Base-by-base conservation (phyloP, 2,888 invertebrate genomes). In the Nysson spinosus region DNA sequence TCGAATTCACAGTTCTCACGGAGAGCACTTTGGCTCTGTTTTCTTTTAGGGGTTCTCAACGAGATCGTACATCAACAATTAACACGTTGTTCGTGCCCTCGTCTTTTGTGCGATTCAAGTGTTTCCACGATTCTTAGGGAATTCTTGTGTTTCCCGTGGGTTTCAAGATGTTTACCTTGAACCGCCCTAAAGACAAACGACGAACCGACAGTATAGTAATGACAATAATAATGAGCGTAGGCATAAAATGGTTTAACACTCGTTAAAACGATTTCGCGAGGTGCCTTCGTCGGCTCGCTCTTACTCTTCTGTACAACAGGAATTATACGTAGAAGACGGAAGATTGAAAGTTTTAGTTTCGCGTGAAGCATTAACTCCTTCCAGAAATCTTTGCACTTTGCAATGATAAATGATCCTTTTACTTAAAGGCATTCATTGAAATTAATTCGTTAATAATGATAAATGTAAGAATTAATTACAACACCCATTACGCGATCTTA, bases 21-120 rank as follows among this genome's bases (percentile, higher is more conserved):
- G 19, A 37, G 43, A 49, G 40, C 57, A 17, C 42, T 4, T 30
- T n/a, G 19, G 26, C 35, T 65, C 43, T 34, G 32, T 47, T 57
- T 19, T 39, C 17, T 7, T 20, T 46, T 40, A 57, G 39, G 65
- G 58, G 61, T 64, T 67, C 61, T 70, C 65, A 62, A 63, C 70
- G 61, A 67, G 65, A 72, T 66, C 67, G 66, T 56, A 72, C 74
- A 75, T 72, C 70, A 78, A 76, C 76, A 75, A 78, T 78, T 69
- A 78, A 78, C 78, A 75, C 58, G 55, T 58, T 61, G 43, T 37
- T 50, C 62, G 46, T 16, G 43, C 4, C 9, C 49, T 62, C 58
- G 54, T 55, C 62, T 47, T 43, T 37, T 14, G 46, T 47, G 2
- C 16, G 4, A 12, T 17, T 39, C 12, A 4, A 39, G 9, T n/a